A percentile compares a stretch with the other conserved stretches of the same genome.
Evolutionary conservation across 2,888 invertebrate genomes (phyloP).

Genomic region (Eupithecia centaureata): DNA sequence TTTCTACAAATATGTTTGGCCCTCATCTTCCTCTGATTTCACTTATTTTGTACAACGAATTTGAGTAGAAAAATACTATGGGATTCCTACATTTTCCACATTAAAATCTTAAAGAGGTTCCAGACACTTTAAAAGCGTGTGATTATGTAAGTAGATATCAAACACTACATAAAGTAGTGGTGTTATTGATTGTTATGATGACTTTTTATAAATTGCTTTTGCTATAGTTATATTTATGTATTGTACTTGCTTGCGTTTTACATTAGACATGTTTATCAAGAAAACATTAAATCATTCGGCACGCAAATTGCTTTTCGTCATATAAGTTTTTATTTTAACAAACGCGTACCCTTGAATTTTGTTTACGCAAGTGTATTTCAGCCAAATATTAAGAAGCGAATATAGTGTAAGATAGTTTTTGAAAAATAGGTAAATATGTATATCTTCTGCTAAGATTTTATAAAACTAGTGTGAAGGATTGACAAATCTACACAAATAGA

Average conservation of each 20-base stretch:
- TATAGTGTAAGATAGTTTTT: no score
- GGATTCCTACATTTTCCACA: no score
- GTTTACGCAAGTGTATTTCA: slow-evolving; percentile 21
- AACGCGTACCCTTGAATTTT: slow-evolving; percentile 14
- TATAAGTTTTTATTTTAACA: slow-evolving; percentile 7
- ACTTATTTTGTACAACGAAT: not conserved
- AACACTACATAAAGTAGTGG: not conserved
- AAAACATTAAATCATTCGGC: slow-evolving; percentile 21
- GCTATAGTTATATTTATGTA: not conserved
- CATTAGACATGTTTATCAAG: slow-evolving; percentile 7
- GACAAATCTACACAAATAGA: not conserved
- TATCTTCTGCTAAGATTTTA: not conserved
- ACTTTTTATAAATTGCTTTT: slow-evolving; percentile 1
- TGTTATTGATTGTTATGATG: not conserved
- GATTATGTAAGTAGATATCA: not conserved
- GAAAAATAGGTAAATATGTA: not conserved
- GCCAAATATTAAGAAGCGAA: not conserved
- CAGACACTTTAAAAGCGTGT: not conserved
- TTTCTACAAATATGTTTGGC: slow-evolving; percentile 1
- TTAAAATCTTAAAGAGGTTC: not conserved
- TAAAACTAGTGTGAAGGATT: not conserved
- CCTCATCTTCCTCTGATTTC: not conserved
- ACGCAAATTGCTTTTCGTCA: slow-evolving; percentile 12
- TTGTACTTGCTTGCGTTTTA: slow-evolving; percentile 8
- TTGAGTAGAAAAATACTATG: not conserved